phyloP scores from a whole-genome alignment of 2,888 invertebrate genomes.

The Dorcus parallelipipedus region DNA sequence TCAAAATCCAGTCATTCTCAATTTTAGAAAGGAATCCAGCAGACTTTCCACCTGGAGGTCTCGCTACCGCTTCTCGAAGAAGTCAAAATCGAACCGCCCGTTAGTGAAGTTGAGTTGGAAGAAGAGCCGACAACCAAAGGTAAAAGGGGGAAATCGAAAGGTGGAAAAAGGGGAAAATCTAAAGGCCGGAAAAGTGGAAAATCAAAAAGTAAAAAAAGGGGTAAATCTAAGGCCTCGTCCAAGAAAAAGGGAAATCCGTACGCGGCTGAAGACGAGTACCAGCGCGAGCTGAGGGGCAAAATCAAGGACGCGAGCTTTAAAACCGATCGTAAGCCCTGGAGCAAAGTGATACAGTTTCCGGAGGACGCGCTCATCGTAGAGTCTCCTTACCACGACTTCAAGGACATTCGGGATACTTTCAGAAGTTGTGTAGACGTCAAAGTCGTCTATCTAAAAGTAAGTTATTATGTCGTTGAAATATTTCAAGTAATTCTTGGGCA shows the following conservation, averaged over 20 bases:
- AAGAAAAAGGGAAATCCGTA: constrained; percentile 27
- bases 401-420: constrained; percentile 56
- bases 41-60: constrained; percentile 54
- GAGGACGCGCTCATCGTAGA: constrained; percentile 51
- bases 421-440: constrained; percentile 51
- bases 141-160: constrained; percentile 41
- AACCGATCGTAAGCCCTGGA: constrained; percentile 54
- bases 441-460: constrained; percentile 55
- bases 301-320: constrained; percentile 51
- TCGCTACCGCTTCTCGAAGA: constrained; percentile 56
- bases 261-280: constrained; percentile 34
- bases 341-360: constrained; percentile 54
- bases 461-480: neutral
- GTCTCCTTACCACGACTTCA: constrained; percentile 51
- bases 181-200: neutral
- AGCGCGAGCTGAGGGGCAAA: constrained; percentile 20
- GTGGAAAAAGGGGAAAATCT: constrained; percentile 11
- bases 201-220: constrained; percentile 1
- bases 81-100: constrained; percentile 35
- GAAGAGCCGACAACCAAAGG: constrained; percentile 38
- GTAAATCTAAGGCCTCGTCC: constrained; percentile 8
- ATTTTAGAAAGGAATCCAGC: constrained; percentile 37
- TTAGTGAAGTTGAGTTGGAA: constrained; percentile 30
- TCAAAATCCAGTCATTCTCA: neutral
- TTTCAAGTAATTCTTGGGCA: neutral